Conservation (phyloP, 2,113 vertebrate genomes). For the Sminthopsis crassicaudata region DNA sequence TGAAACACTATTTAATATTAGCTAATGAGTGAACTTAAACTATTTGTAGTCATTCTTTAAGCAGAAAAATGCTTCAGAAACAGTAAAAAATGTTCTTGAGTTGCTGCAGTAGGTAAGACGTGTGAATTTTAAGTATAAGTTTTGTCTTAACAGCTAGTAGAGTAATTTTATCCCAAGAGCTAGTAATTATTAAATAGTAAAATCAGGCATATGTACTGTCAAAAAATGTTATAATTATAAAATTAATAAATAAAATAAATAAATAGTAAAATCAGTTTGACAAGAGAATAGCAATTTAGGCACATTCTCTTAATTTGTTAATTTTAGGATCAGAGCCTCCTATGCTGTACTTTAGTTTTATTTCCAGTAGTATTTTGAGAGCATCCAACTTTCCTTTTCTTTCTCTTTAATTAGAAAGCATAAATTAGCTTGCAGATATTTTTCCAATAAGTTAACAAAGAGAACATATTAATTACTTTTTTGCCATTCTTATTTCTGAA, state of each 20-base stretch:
- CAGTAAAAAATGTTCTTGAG: neutral
- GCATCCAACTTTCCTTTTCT: neutral
- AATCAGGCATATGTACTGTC: too few relatives aligned
- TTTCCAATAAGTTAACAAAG: neutral
- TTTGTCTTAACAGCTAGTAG: too few relatives aligned
- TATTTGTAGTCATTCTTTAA: neutral
- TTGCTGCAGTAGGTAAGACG: neutral
- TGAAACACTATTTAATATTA: neutral
- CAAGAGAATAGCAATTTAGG: neutral
- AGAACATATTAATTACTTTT: neutral
- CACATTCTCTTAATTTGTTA: neutral
- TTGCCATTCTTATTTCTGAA: neutral
- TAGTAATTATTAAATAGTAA: accelerated
- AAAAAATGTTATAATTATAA: too few relatives aligned
- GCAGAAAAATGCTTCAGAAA: neutral
- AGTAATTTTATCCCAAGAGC: neutral
- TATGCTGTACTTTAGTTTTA: neutral
- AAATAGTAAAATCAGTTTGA: neutral
- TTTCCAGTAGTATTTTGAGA: neutral
- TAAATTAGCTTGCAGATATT: neutral
- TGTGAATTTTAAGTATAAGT: neutral
- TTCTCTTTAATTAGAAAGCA: neutral
- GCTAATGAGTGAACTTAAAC: neutral
- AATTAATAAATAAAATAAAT: too few relatives aligned
- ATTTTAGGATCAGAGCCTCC: neutral